Percentiles rank a stretch among this genome's conserved stretches.
phyloP scores from a whole-genome alignment of 2,113 vertebrate genomes.

The Vidua macroura region DNA sequence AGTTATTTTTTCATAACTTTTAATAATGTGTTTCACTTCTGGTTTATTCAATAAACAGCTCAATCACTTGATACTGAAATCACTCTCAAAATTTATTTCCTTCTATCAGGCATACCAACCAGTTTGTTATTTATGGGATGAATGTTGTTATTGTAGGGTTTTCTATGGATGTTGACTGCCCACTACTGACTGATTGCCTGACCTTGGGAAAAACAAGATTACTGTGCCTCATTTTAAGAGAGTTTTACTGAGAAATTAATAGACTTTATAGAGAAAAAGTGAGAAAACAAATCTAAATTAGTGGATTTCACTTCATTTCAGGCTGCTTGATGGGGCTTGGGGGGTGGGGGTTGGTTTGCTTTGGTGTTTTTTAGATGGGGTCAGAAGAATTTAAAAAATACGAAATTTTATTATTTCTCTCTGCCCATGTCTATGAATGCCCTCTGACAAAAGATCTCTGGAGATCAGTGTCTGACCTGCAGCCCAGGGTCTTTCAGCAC shows the following conservation, averaged over 20 bases:
- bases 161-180: background rate
- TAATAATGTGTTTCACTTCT: slow-evolving; percentile 37
- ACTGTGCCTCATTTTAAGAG: background rate
- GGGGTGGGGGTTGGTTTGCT: rapidly evolving
- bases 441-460: background rate
- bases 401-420: background rate
- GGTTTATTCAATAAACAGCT: slow-evolving; percentile 30
- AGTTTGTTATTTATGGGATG: slow-evolving; percentile 7
- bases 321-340: rapidly evolving
- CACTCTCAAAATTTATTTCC: slow-evolving; percentile 26
- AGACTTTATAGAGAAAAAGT: background rate
- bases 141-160: background rate
- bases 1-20: slow-evolving; percentile 52
- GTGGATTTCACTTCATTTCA: background rate
- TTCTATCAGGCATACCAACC: background rate
- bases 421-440: background rate
- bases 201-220: background rate
- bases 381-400: background rate
- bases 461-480: background rate
- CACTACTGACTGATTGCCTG: background rate
- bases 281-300: background rate
- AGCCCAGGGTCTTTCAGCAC: background rate
- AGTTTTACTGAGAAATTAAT: background rate
- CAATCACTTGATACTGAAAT: slow-evolving; percentile 26
- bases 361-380: background rate